Conservation (phyloP, 30 jellyfish, hydroid and myxozoan genomes). For the Pelagia noctiluca region DNA sequence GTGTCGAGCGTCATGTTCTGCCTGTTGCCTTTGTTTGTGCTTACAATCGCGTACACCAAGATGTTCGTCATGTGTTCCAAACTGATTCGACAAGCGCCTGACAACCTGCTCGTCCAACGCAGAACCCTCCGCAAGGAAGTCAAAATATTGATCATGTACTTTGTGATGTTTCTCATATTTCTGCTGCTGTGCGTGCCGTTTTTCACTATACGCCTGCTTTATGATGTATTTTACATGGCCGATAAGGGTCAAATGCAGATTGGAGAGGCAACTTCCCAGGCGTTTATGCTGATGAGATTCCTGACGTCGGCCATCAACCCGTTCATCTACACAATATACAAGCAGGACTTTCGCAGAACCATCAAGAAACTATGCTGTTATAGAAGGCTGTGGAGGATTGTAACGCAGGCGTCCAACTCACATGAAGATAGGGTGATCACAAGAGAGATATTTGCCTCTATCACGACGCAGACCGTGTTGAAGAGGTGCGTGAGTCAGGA, state of each 20-base stretch:
- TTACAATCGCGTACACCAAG: slow-evolving; percentile 47
- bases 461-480: slow-evolving; percentile 63
- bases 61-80: slow-evolving; percentile 57
- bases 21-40: slow-evolving; percentile 28
- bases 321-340: slow-evolving; percentile 67
- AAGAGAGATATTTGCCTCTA: slow-evolving; percentile 42
- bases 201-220: slow-evolving; percentile 59
- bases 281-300: slow-evolving; percentile 51
- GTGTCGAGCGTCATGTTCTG: slow-evolving; percentile 40
- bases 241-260: neutral
- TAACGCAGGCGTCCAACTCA: slow-evolving; percentile 19
- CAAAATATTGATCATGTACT: slow-evolving; percentile 54
- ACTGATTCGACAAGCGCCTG: slow-evolving; percentile 61
- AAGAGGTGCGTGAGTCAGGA: too few relatives aligned
- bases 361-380: slow-evolving; percentile 5
- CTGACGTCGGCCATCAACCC: slow-evolving; percentile 77
- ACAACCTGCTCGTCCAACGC: slow-evolving; percentile 58
- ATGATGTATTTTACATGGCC: slow-evolving; percentile 35
- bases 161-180: slow-evolving; percentile 62
- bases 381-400: neutral
- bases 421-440: slow-evolving; percentile 47
- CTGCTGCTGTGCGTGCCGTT: slow-evolving; percentile 65
- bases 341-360: slow-evolving; percentile 78
- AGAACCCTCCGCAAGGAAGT: slow-evolving; percentile 52
- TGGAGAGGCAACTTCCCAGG: slow-evolving; percentile 20